These are phyloP conservation scores for Sebastes kiyomatsui DNA, from an alignment of 2,797 vertebrate species.

Conservation along the genomic window DNA sequence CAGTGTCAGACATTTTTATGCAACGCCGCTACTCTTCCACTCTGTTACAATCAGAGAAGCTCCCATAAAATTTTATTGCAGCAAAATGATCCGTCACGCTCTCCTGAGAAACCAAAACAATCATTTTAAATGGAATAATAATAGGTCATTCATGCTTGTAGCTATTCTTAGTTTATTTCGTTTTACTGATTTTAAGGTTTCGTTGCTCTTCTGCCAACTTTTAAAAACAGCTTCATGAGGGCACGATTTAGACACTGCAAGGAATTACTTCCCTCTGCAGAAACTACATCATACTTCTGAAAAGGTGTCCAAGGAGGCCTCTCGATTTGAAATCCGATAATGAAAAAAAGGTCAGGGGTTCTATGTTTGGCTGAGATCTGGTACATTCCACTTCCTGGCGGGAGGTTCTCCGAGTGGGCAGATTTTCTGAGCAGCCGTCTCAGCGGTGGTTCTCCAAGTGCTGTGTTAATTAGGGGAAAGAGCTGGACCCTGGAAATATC, in stretches of 20 bases:
- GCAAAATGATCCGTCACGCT: constrained; percentile 6
- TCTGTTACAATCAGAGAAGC: constrained; percentile 5
- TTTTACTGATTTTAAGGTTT: neutral
- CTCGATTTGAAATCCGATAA: constrained; percentile 43
- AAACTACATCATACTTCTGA: neutral
- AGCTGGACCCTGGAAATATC: constrained; percentile 74
- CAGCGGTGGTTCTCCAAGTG: constrained; percentile 64
- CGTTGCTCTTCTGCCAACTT: neutral
- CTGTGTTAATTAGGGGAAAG: constrained; percentile 77
- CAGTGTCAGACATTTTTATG: constrained; percentile 33
- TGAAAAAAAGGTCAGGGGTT: constrained; percentile 47
- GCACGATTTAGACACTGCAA: neutral
- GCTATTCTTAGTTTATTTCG: neutral
- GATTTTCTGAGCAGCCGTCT: constrained; percentile 59
- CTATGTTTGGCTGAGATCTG: constrained; percentile 59
- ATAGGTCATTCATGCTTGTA: neutral
- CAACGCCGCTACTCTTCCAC: neutral
- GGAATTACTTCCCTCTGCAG: constrained; percentile 5
- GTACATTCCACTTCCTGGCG: constrained; percentile 54
- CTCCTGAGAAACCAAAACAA: neutral
- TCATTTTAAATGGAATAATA: neutral
- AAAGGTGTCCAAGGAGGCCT: constrained; percentile 23
- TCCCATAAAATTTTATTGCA: constrained; percentile 12
- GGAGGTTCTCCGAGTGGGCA: constrained; percentile 50
- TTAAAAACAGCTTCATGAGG: neutral